Conservation (phyloP, 2,113 vertebrate species). For the Protobothrops flavoviridis region DNA sequence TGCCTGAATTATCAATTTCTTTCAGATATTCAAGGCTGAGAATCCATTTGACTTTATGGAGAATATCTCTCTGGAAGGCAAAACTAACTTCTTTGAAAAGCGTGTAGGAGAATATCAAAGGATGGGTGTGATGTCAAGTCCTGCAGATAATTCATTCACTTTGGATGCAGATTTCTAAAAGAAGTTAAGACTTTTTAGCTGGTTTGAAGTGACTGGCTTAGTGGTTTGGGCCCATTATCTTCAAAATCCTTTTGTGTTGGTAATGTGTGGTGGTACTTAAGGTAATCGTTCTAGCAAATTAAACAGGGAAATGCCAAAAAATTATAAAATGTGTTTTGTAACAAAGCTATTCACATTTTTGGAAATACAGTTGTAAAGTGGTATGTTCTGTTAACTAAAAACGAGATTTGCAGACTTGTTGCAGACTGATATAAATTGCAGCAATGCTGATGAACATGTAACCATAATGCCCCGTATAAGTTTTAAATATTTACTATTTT, state of each 20-base stretch:
- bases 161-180: constrained; percentile 91
- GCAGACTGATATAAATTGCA: neutral
- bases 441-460: constrained; percentile 15
- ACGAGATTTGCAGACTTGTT: neutral
- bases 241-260: constrained; percentile 29
- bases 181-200: constrained; percentile 11
- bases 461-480: constrained; percentile 57
- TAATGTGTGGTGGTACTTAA: constrained; percentile 30
- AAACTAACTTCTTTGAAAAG: constrained; percentile 99
- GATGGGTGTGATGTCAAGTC: constrained; percentile 93
- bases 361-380: neutral
- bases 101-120: constrained; percentile 95
- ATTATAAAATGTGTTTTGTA: constrained; percentile 24
- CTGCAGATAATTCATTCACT: constrained; percentile 88
- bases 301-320: constrained; percentile 27
- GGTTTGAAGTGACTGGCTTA: neutral
- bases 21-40: constrained; percentile 84
- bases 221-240: constrained; percentile 13
- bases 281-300: constrained; percentile 42
- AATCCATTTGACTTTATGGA: constrained; percentile 99
- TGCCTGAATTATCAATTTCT: neutral
- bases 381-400: neutral
- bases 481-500: constrained; percentile 61
- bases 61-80: constrained; percentile 97
- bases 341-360: neutral